Base-by-base conservation (phyloP, 2,888 invertebrate species). In the Oeneis ivallda region DNA sequence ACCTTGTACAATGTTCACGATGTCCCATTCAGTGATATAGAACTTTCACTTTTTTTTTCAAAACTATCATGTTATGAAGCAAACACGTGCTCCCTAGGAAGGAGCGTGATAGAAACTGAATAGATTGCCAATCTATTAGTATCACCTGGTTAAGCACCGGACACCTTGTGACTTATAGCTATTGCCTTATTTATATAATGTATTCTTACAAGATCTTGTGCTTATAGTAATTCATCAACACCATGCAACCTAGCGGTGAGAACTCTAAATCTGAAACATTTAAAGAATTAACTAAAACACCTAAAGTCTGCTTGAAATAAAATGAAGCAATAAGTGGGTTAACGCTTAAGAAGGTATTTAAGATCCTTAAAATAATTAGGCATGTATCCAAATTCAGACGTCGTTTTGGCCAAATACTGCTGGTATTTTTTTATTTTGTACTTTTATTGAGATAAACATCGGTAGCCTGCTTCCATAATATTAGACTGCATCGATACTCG, bases 61-160 rank as follows among this genome's bases (percentile, higher is more conserved):
- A 50, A 19, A 3, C 6, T 54, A 4, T 17, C 13, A 39, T 11
- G 6, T 15, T 13, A 11, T 19, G 39, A 39, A 39, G 11, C 32
- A 41, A n/a, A 7, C 62, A 13, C 62, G 62, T 62, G 62, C 54
- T 62, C 45, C 45, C 34, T 45, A 34, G 62, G 15, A 62, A 62
- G 62, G 54, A 54, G 45, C 17, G 13, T 54, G 53, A 62, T 43
- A 32, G 49, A 39, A 45, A 62, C 62, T 62, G 45, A 62, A 54
- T 53, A 9, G 62, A 37, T 43, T 53, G 43, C 32, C 52, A 52
- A 52, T 6, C 9, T 26, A 41, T 26, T 52, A 2, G 9, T 49
- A 52, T n/a, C 41, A 41, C 54, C 41, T 15, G n/a, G 41, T 52
- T 10, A 50, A 26, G 10, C 17, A 11, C 34, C 59, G 34, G 37